Evolutionary conservation across 2,888 invertebrate genomes (phyloP), one percentile per base, ranked within the genome.

Genomic region (Caenorhabditis afra): DNA sequence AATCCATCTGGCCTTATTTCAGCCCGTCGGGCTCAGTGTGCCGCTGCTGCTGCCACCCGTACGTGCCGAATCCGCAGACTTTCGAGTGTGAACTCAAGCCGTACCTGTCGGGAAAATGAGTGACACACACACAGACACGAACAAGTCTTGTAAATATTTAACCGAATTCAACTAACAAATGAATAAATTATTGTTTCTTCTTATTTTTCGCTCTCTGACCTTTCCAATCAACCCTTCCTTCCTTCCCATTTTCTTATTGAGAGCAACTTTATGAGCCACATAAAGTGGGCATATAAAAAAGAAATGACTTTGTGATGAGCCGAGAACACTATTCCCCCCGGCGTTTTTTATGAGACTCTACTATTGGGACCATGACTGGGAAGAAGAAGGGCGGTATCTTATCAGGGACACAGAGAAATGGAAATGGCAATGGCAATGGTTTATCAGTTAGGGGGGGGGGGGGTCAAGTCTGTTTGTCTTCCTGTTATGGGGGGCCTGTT

Each of bases 11-110:
- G 4, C 7, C 29, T 5, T 29, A 5, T 29, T 87, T 53, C 84
- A 89, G 89, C 57, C 81, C 85, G 1, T 68, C 83, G 45, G 88
- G 86, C 10, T 81, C 84, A 3, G 85, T 88, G n/a, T 89, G 89
- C 61, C 86, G 89, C 12, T 89, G 89, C 61, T 89, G 89, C 74
- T 89, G 89, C 58, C 87, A 89, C 53, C 89, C 89, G 1, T 89
- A 83, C 80, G 73, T 82, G 7, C 88, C 89, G 23, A 87, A 90
- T 71, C 89, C 89, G n/a, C 59, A 74, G 45, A 89, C 88, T 1
- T 89, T 87, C 77, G 79, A 85, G 47, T 89, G 89, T 64, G 89
- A 90, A 68, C 78, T 85, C 52, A 88, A 88, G 71, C 84, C 87
- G 8, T 84, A 66, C 59, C 55, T 83, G 55, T 45, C 67, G 1